Base-by-base conservation (phyloP, 2,888 invertebrate genomes). In the Formica aserva region DNA sequence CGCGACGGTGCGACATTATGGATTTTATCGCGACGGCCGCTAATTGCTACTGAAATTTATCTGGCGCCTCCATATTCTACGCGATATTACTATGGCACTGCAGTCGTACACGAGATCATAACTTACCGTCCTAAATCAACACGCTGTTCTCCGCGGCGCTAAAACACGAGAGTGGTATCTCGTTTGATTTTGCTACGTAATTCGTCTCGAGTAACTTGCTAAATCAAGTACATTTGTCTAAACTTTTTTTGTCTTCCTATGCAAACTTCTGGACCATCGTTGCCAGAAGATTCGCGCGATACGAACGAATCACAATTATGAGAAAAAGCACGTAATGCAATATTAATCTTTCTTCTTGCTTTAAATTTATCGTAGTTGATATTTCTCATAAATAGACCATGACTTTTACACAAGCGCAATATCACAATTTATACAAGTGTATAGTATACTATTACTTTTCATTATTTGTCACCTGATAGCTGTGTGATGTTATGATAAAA, bases 11-110 rank as follows among this genome's bases (percentile, higher is more conserved):
- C 86, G 87, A 90, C 86, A 88, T 92, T 90, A 91, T 90, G 90
- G 90, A 89, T 92, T 92, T 92, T 92, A 92, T 91, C 92, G 91
- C 82, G 86, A 87, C 88, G 86, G 85, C 83, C 89, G 90, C 91
- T 92, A 92, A 92, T 92, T 92, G 91, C 91, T 83, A 83, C 87
- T 88, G 76, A 84, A 90, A 91, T 91, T 91, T 90, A 91, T 91
- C 91, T 90, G 87, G 87, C 86, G 84, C 86, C 86, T 86, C 88
- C 87, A 89, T 89, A 90, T 90, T 90, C 88, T 87, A 82, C 75
- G 82, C 75, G 76, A 88, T 90, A 89, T 88, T 89, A 87, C 88
- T 62, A 75, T 75, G 48, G 74, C 55, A 41, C 38, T 69, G 80
- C 78, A 69, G 69, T 76, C 69, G 76, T 83, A 71, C 83, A 69